Percentiles rank a stretch among this genome's conserved stretches.
Conservation (phyloP, 2,888 invertebrate species). For the Petrophora chlorosata region DNA sequence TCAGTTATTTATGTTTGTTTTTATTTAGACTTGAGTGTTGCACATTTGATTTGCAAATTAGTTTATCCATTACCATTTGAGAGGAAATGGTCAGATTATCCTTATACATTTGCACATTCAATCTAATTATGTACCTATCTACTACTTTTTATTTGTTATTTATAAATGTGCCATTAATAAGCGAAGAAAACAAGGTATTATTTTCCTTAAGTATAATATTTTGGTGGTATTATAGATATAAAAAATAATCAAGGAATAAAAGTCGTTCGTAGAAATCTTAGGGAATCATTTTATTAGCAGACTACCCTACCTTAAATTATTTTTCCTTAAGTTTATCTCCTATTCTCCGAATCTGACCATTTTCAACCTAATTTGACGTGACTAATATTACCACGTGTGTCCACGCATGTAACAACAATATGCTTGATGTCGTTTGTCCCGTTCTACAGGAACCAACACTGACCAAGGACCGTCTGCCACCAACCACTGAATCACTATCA, state of each 20-base stretch:
- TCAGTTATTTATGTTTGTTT: conserved; percentile 28
- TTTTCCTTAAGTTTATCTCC: neutral
- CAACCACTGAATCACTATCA: conserved; percentile 61
- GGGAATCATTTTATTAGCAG: no score
- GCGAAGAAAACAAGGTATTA: no score
- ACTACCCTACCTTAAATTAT: neutral
- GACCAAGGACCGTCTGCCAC: conserved; percentile 72
- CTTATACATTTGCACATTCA: neutral
- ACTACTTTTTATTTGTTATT: no score
- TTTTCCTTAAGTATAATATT: no score
- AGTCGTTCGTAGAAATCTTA: no score
- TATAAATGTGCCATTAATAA: no score
- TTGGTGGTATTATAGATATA: no score
- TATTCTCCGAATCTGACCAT: conserved; percentile 23
- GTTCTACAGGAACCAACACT: conserved; percentile 79
- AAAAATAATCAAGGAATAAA: no score
- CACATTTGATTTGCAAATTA: conserved; percentile 39
- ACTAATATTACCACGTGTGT: conserved; percentile 67
- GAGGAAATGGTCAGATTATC: conserved; percentile 35
- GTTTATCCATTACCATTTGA: conserved; percentile 28
- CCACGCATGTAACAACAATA: conserved; percentile 71
- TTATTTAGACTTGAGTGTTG: conserved; percentile 35
- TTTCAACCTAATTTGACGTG: conserved; percentile 43
- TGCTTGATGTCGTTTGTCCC: conserved; percentile 78
- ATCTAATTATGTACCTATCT: neutral